Conservation (phyloP, 2,888 invertebrate genomes). For the Rhopalosiphum nymphaeae region DNA sequence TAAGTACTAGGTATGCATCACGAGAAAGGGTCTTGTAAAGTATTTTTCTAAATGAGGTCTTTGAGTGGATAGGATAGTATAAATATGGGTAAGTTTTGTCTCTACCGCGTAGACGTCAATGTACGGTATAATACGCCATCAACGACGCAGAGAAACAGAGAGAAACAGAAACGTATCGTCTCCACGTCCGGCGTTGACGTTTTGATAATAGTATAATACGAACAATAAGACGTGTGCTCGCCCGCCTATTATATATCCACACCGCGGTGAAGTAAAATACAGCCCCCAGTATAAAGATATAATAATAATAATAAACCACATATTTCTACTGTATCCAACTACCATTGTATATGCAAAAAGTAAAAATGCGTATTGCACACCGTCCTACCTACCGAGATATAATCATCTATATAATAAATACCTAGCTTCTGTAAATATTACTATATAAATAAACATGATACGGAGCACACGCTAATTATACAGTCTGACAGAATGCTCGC, state of each 20-base stretch:
- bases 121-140: background rate
- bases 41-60: background rate
- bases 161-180: background rate
- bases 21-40: background rate
- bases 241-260: background rate
- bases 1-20: background rate
- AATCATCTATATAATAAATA: background rate
- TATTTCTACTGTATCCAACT: background rate
- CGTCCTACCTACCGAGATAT: background rate
- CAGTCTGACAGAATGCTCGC: background rate
- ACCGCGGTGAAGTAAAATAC: background rate
- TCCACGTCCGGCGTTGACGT: background rate
- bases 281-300: background rate
- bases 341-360: background rate
- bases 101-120: background rate
- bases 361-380: background rate
- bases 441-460: background rate
- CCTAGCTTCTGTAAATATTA: background rate
- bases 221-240: background rate
- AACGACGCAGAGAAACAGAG: background rate
- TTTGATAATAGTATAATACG: background rate
- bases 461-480: background rate
- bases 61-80: background rate
- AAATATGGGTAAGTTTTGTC: background rate
- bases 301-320: background rate